Conservation (phyloP, 2,797 vertebrate genomes). For the Galago senegalensis region DNA sequence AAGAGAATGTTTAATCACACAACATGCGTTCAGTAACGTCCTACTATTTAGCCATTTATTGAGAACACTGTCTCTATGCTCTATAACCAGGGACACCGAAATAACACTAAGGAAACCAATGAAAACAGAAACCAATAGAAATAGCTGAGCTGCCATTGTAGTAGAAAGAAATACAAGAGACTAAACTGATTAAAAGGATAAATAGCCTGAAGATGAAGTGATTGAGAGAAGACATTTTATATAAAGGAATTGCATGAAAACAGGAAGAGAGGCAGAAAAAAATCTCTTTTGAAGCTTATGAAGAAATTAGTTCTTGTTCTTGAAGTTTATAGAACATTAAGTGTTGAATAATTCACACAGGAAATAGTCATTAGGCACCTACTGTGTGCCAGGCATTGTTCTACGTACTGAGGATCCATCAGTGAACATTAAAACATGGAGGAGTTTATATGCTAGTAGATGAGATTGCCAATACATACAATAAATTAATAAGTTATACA, state of each 20-base stretch:
- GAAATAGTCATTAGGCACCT: background rate
- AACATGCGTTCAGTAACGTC: conserved; percentile 23
- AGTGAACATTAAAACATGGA: background rate
- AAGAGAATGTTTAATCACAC: background rate
- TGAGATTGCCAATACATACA: background rate
- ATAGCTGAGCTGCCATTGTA: background rate
- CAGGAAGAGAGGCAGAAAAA: background rate
- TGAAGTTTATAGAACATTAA: background rate
- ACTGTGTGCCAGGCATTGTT: background rate
- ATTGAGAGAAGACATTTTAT: background rate
- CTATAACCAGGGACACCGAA: background rate
- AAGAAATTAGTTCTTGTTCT: conserved; percentile 34
- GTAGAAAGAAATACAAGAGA: background rate
- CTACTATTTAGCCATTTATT: conserved; percentile 23
- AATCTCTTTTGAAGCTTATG: background rate
- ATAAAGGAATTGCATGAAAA: conserved; percentile 22
- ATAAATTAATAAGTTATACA: background rate
- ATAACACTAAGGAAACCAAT: background rate
- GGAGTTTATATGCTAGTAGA: background rate
- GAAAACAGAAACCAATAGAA: background rate
- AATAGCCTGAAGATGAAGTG: background rate
- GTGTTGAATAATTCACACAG: background rate
- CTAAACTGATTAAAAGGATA: background rate
- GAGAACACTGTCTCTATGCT: background rate
- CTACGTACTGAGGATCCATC: background rate